Evolutionary conservation across 2,888 invertebrate genomes (phyloP), one percentile per base, ranked within the genome.

Genomic region (Acleris laterana): DNA sequence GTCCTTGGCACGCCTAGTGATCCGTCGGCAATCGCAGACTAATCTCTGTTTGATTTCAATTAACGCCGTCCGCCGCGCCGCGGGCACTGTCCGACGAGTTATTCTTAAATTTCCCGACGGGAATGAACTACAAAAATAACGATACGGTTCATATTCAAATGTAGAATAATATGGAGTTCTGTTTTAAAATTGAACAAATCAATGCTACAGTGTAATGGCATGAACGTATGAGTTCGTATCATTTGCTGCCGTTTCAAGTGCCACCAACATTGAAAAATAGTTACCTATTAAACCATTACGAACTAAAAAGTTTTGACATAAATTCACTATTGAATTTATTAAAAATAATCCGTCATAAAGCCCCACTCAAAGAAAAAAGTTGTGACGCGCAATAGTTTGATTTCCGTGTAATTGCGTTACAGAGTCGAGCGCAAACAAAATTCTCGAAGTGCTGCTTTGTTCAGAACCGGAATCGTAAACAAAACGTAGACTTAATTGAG

Each of bases 1-100:
- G 77, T 80, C 82, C 81, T 77, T 76, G 74, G 42, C 75, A 69
- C 72, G 74, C 71, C 74, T 73, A 73, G 76, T 83, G 84, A 85
- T 85, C 84, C 80, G 66, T 70, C 74, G 73, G 78, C 85, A 83
- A 87, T 85, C 83, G 80, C 67, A 71, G 78, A 77, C 79, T 88
- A 86, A 89, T 89, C 88, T 88, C 82, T 89, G 85, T 90, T 90
- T 90, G 88, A 89, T 86, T 90, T 90, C 83, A 91, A 90, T 90
- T 89, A 91, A 84, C 79, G 75, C 74, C 70, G 69, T 69, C 75
- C 65, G 59, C 62, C 65, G 69, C 49, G 19, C 60, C 20, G 13
- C 44, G 22, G 48, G 17, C 42, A 48, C 46, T 62, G 64, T 20
- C 62, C 57, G 32, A 17, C 44, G 46, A 53, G 57, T 64, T 60